Conservation (phyloP, 2,888 invertebrate genomes). For the Pilophorus perplexus region DNA sequence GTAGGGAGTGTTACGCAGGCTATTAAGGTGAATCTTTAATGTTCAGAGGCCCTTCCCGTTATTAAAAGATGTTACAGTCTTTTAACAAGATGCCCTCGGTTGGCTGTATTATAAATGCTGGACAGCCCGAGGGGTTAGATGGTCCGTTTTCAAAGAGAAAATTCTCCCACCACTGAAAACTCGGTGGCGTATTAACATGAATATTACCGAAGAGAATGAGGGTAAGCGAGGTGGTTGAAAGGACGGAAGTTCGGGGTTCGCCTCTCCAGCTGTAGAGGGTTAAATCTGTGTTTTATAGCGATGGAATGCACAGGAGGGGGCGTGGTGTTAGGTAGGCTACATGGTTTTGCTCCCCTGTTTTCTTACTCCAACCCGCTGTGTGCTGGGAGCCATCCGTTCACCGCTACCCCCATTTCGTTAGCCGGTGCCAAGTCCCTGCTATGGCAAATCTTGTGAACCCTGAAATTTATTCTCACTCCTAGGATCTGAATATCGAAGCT, state of each 20-base stretch:
- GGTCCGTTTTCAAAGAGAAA: conserved; percentile 5
- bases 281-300: conserved; percentile 13
- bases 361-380: conserved; percentile 1
- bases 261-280: background rate
- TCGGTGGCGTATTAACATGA: conserved; percentile 13
- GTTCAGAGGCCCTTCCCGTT: conserved; percentile 8
- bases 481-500: no score
- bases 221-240: background rate
- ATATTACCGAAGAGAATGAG: background rate
- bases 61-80: conserved; percentile 28
- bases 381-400: conserved; percentile 15
- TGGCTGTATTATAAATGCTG: conserved; percentile 4
- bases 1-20: conserved; percentile 19
- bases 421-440: conserved; percentile 10
- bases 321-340: background rate
- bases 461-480: conserved; percentile 7
- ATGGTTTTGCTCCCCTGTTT: conserved; percentile 16
- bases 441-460: background rate
- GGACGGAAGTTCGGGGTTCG: background rate
- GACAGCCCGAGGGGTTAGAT: background rate
- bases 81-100: conserved; percentile 8
- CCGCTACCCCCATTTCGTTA: conserved; percentile 6
- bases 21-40: conserved; percentile 32
- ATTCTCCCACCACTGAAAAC: conserved; percentile 3
- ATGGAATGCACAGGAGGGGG: background rate